Percentiles rank a stretch among this genome's conserved stretches.
Evolutionary conservation across 2,797 vertebrate species (phyloP).

Genomic region (Mus spretus): DNA sequence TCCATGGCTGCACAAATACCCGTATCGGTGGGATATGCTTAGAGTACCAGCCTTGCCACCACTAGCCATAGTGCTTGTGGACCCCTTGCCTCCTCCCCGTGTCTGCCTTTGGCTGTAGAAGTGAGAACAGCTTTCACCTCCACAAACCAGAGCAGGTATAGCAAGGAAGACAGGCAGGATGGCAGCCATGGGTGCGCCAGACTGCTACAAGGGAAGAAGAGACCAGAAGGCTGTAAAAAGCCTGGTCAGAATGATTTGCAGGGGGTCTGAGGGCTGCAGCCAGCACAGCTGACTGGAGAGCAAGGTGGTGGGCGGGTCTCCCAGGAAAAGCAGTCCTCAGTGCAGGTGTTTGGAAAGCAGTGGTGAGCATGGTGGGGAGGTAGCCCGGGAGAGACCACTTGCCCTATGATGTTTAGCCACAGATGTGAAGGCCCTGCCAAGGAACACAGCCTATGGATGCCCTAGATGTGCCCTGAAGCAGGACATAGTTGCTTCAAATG

Average conservation of each 20-base stretch:
- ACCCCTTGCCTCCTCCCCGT: fast-evolving
- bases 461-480: not conserved
- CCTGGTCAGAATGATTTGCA: not conserved
- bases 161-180: not conserved
- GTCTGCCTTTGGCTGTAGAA: not conserved
- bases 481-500: not conserved
- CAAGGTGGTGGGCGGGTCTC: not conserved
- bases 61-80: not conserved
- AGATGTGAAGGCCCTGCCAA: not conserved
- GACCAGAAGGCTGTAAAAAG: not conserved
- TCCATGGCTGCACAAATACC: not conserved
- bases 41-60: not conserved
- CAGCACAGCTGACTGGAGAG: not conserved
- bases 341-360: not conserved
- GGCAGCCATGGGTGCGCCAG: not conserved
- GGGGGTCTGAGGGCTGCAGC: not conserved
- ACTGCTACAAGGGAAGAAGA: not conserved
- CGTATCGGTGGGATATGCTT: not conserved
- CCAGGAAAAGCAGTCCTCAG: not conserved
- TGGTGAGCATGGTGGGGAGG: fast-evolving
- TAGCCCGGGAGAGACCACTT: not conserved
- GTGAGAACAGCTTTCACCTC: not conserved
- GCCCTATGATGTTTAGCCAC: not conserved
- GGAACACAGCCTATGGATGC: not conserved
- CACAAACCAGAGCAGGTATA: not conserved